These are phyloP conservation scores for Tachyglossus aculeatus DNA, from an alignment of 2,797 vertebrate genomes.

Conservation along the genomic window DNA sequence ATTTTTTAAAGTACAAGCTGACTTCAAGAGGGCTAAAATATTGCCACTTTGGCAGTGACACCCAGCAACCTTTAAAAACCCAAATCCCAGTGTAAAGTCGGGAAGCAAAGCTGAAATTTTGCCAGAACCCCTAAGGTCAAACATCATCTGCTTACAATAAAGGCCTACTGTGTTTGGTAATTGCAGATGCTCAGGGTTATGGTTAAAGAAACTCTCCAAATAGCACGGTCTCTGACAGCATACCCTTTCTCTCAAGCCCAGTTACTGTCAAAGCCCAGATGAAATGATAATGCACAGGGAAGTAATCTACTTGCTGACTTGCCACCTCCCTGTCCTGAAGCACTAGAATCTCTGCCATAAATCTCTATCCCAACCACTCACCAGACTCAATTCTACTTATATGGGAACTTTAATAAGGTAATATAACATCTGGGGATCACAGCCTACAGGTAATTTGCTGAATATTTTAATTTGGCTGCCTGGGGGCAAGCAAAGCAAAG, in stretches of 20 bases:
- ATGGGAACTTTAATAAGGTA: background rate
- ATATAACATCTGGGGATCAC: background rate
- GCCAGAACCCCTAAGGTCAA: background rate
- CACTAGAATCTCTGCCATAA: background rate
- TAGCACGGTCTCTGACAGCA: background rate
- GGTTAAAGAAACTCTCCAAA: background rate
- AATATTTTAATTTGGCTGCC: constrained; percentile 12
- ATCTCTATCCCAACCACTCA: background rate
- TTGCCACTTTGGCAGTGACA: background rate
- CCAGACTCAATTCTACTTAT: background rate
- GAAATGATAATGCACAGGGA: background rate
- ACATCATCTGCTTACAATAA: background rate
- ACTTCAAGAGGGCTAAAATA: background rate
- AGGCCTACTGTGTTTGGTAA: no score
- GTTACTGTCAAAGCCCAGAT: background rate
- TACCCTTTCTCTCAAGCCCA: background rate
- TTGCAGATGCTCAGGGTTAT: background rate
- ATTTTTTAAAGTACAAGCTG: no score
- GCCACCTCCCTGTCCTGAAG: background rate
- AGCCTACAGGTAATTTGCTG: background rate
- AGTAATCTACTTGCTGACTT: background rate
- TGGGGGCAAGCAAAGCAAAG: background rate
- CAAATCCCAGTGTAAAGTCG: background rate
- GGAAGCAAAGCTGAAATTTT: background rate
- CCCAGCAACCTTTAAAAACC: background rate